Evolutionary conservation across 2,888 invertebrate species (phyloP).

Genomic region (Parnassius apollo): DNA sequence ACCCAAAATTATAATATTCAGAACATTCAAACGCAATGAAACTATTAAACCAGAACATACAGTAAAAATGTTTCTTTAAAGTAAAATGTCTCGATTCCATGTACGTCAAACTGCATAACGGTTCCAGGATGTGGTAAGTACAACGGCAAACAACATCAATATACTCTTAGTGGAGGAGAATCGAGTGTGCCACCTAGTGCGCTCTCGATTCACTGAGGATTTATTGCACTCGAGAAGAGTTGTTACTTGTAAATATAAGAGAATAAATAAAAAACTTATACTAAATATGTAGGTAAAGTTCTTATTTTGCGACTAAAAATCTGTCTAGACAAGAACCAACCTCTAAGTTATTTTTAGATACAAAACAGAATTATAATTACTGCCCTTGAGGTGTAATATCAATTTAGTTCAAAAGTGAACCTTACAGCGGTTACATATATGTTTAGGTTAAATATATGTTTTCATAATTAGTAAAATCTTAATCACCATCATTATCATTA

Average conservation of each 20-base stretch:
- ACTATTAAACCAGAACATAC: slow-evolving; percentile 28
- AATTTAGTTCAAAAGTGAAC: no score
- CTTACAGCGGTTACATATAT: no score
- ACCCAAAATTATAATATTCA: background rate
- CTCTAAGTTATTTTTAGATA: no score
- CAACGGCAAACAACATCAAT: slow-evolving; percentile 68
- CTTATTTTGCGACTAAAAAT: no score
- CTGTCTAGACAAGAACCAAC: no score
- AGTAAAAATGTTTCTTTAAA: slow-evolving; percentile 41
- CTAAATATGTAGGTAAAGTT: no score
- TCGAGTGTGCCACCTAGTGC: slow-evolving; percentile 63
- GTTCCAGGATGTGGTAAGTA: slow-evolving; percentile 63
- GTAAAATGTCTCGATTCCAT: slow-evolving; percentile 62
- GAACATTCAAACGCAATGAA: slow-evolving; percentile 6
- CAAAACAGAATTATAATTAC: no score
- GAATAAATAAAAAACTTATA: no score
- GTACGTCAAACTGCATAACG: slow-evolving; percentile 68
- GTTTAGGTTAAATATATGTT: no score
- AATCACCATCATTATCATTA: no score
- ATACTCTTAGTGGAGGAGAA: slow-evolving; percentile 56
- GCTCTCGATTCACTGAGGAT: slow-evolving; percentile 36
- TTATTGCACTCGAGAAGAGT: slow-evolving; percentile 26
- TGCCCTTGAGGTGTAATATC: no score
- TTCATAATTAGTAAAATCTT: no score
- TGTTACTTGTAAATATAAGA: background rate